These are phyloP conservation scores for Montipora foliosa DNA, from an alignment of 64 coral and sea anemone species.

Conservation along the genomic window DNA sequence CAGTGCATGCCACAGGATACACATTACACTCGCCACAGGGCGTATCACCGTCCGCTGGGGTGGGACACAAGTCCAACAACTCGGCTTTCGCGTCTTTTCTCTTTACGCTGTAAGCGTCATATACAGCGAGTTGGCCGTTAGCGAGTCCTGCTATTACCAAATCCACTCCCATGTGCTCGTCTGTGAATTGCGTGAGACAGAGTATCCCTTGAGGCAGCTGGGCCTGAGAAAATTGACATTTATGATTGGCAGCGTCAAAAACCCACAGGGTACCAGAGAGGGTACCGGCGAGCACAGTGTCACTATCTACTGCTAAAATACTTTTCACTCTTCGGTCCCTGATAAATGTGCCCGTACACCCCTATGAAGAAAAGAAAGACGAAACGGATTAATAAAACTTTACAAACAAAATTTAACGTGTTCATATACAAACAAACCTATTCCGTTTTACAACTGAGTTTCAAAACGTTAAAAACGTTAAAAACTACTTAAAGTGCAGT, in stretches of 20 bases:
- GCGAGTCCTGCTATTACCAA: conserved; percentile 87
- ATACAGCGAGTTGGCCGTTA: conserved; percentile 86
- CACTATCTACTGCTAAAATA: conserved; percentile 78
- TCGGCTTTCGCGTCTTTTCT: conserved; percentile 24
- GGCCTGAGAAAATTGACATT: conserved; percentile 62
- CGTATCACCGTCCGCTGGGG: not conserved
- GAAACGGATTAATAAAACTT: not conserved
- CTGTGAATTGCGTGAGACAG: conserved; percentile 66
- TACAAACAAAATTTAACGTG: too few species aligned
- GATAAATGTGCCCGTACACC: conserved; percentile 88
- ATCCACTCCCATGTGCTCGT: not conserved
- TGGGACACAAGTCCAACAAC: conserved; percentile 48
- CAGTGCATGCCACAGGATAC: conserved; percentile 69
- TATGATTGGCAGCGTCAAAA: conserved; percentile 77
- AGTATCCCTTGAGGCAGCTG: conserved; percentile 76
- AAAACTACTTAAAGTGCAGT: too few species aligned
- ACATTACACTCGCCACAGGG: not conserved
- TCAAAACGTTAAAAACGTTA: too few species aligned
- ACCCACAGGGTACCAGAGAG: conserved; percentile 94
- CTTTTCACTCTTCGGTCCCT: conserved; percentile 88
- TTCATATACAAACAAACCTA: too few species aligned
- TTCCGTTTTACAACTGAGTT: too few species aligned
- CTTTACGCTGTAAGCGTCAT: conserved; percentile 56
- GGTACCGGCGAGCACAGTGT: conserved; percentile 86
- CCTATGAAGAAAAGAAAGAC: conserved; percentile 37